phyloP scores from a whole-genome alignment of 2,888 invertebrate species.

The Megastigmus dorsalis region DNA sequence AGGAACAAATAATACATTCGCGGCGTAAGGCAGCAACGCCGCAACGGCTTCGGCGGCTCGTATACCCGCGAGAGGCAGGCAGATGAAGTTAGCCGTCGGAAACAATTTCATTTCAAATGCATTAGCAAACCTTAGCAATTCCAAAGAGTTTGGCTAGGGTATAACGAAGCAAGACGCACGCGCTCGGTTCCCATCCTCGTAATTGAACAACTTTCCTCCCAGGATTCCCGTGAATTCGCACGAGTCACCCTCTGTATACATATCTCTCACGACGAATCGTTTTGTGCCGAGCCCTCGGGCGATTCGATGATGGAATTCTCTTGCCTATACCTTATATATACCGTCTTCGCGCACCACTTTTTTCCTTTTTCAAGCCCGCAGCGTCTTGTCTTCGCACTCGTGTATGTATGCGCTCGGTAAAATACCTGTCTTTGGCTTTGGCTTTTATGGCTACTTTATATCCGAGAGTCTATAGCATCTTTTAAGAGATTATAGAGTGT shows the following conservation, averaged over 20 bases:
- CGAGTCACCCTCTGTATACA: neutral
- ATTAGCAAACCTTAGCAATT: conserved; percentile 56
- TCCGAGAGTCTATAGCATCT: too few species aligned
- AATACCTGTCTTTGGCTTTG: too few species aligned
- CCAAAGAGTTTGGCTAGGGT: conserved; percentile 39
- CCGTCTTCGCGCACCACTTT: neutral
- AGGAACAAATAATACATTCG: too few species aligned
- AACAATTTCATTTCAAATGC: conserved; percentile 56
- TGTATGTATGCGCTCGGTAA: too few species aligned
- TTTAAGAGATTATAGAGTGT: too few species aligned
- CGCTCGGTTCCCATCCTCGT: conserved; percentile 10
- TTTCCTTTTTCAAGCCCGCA: neutral
- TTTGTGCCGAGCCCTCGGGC: neutral
- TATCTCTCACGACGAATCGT: neutral
- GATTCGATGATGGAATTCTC: conserved; percentile 1
- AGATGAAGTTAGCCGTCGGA: conserved; percentile 46
- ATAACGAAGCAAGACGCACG: conserved; percentile 18
- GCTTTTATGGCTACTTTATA: too few species aligned
- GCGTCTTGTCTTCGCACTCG: too few species aligned
- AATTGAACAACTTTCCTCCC: conserved; percentile 51
- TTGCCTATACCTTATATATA: neutral
- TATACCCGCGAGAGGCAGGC: too few species aligned
- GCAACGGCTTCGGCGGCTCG: too few species aligned
- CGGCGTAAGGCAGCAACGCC: too few species aligned
- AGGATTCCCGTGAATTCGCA: conserved; percentile 26